These are phyloP conservation scores for Nycteola revayana DNA, from an alignment of 2,888 invertebrate species.

Conservation along the genomic window DNA sequence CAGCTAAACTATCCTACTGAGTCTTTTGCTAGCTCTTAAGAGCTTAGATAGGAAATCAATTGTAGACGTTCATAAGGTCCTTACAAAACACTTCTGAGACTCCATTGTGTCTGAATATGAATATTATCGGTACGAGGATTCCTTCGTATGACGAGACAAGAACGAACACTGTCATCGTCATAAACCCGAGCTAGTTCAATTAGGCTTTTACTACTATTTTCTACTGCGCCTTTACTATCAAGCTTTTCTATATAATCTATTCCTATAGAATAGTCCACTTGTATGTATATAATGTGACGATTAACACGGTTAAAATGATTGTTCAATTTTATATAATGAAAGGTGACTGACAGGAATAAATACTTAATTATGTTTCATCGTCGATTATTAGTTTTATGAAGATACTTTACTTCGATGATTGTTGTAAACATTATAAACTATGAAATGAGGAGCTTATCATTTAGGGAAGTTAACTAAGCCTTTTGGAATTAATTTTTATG, in stretches of 20 bases:
- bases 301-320: slow-evolving; percentile 20
- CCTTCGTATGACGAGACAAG: slow-evolving; percentile 1
- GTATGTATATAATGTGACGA: slow-evolving; percentile 28
- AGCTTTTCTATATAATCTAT: slow-evolving; percentile 55
- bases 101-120: slow-evolving; percentile 2
- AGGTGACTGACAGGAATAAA: slow-evolving; percentile 26
- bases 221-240: slow-evolving; percentile 64
- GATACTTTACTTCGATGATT: slow-evolving; percentile 24
- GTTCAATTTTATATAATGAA: slow-evolving; percentile 22
- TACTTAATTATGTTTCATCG: slow-evolving; percentile 23
- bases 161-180: slow-evolving; percentile 12
- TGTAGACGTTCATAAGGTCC: slow-evolving; percentile 33
- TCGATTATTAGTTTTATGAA: slow-evolving; percentile 21
- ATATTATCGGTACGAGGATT: neutral
- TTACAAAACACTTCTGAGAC: slow-evolving; percentile 23
- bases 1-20: slow-evolving; percentile 57
- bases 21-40: slow-evolving; percentile 55
- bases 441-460: slow-evolving; percentile 71
- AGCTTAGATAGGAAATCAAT: slow-evolving; percentile 60
- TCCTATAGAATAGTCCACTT: slow-evolving; percentile 33
- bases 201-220: slow-evolving; percentile 72
- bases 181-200: slow-evolving; percentile 69
- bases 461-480: slow-evolving; percentile 63
- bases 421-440: slow-evolving; percentile 29
- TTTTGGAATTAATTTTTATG: slow-evolving; percentile 48